These are phyloP conservation scores for Drosophila elegans DNA, from an alignment of 1,140 invertebrate species.

Conservation along the genomic window DNA sequence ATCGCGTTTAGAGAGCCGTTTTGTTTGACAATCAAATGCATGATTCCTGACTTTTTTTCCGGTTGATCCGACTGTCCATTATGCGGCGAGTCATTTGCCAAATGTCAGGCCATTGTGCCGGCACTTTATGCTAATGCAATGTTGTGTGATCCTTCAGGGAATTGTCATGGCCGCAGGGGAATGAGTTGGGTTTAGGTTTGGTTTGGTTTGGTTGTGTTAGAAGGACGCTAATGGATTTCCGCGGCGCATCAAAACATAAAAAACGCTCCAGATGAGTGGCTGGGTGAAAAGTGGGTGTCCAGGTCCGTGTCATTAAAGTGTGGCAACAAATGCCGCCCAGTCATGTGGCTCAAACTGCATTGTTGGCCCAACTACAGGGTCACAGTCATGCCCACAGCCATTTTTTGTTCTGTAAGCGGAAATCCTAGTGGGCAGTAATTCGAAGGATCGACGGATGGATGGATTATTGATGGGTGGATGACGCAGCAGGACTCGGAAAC, in stretches of 20 bases:
- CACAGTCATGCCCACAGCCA: conserved; percentile 7
- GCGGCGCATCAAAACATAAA: conserved; percentile 49
- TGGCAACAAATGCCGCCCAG: conserved; percentile 27
- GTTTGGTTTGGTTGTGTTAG: neutral
- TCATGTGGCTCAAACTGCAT: conserved; percentile 49
- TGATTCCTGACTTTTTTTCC: neutral
- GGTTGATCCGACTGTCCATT: conserved; percentile 16
- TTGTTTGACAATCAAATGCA: neutral
- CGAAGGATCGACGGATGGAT: neutral
- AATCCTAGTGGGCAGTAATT: conserved; percentile 41
- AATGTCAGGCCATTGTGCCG: conserved; percentile 51
- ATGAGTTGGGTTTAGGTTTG: neutral
- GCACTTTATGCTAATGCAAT: conserved; percentile 64
- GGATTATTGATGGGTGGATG: conserved; percentile 34
- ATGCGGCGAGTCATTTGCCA: conserved; percentile 39
- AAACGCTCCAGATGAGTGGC: conserved; percentile 12
- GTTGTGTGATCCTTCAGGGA: conserved; percentile 60
- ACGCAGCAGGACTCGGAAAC: conserved; percentile 9
- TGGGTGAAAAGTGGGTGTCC: conserved; percentile 13
- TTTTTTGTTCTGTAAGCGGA: conserved; percentile 48
- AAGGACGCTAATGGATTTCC: conserved; percentile 48
- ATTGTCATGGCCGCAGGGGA: conserved; percentile 44
- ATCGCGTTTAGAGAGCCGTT: neutral
- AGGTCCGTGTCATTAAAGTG: conserved; percentile 18
- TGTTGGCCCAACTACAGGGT: conserved; percentile 30